A percentile compares a stretch with the other conserved stretches of the same genome.
These are phyloP conservation scores for Galbula dea DNA, from an alignment of 2,113 vertebrate genomes.

Conservation along the genomic window DNA sequence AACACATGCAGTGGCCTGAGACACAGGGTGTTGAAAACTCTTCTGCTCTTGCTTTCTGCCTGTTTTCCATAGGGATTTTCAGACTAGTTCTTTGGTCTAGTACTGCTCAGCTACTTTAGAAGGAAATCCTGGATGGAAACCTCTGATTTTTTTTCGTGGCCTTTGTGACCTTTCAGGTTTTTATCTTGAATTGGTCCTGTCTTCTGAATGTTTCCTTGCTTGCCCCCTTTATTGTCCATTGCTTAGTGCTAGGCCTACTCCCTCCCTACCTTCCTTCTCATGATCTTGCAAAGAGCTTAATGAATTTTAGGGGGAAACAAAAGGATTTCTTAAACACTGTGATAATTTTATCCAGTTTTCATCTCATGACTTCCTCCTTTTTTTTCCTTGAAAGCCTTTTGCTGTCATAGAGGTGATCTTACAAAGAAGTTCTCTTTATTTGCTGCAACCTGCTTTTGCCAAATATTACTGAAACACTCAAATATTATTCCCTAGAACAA, in stretches of 20 bases:
- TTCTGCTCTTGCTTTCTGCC: neutral
- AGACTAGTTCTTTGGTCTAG: neutral
- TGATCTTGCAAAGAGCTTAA: neutral
- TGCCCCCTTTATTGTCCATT: neutral
- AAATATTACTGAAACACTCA: neutral
- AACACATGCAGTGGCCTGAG: neutral
- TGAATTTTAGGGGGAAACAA: neutral
- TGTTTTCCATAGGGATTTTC: neutral
- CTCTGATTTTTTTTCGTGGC: neutral
- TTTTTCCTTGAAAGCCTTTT: neutral
- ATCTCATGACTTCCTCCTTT: neutral
- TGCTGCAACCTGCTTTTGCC: neutral
- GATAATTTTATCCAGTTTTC: neutral
- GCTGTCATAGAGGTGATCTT: neutral
- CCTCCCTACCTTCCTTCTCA: neutral
- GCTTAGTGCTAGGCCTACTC: neutral
- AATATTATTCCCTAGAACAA: neutral
- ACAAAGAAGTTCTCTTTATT: neutral
- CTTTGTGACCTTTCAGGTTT: neutral
- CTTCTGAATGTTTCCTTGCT: neutral
- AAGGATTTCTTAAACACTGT: neutral
- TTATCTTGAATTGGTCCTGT: neutral
- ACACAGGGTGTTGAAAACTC: rapidly evolving
- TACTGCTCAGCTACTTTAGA: neutral
- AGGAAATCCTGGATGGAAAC: neutral